Base-by-base conservation (phyloP, 2,888 invertebrate genomes). In the Drosophila kambysellisi region DNA sequence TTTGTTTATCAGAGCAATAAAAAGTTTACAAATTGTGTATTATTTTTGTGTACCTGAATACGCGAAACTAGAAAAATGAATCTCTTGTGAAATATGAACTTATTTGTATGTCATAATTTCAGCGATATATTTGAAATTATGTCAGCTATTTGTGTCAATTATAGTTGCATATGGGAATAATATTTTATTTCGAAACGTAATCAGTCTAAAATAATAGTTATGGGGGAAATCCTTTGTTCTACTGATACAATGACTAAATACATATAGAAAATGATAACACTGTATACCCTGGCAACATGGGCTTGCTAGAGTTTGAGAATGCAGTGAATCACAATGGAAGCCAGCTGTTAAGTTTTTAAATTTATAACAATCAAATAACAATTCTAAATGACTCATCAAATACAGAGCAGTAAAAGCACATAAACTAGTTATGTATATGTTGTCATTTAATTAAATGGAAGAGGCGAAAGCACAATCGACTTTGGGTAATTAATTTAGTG, bases 231-330 rank as follows among this genome's bases (percentile, higher is more conserved):
- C 20, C 39, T 25, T 52, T 51, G 51, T 32, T 50, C 50, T 48
- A 39, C 46, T 30, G 35, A 50, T 37, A 59, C 35, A 59, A 51
- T 15, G 17, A 11, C 41, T 15, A 25, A 53, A 32, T 20, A 51
- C 8, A 25, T 37, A 53, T 35, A 37, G 29, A 39, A 51, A 57
- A 50, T 54, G 74, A 77, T 77, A 74, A 74, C 52, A 69, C 20
- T 20, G 37, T 29, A 32, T 37, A 29, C 25, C 11, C n/a, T n/a
- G 5, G 17, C 29, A 29, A 50, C 12, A 17, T 20, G 8, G 52
- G 25, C 39, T 25, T 11, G 39, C 3, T 48, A 6, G 39, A 63
- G 39, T 59, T 54, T 51, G 30, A 30, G 30, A 43, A 12, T n/a
- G 8, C 3, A 32, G 20, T 76, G 79, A 76, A 41, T 76, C 79